Percentiles rank a stretch among this genome's conserved stretches.
Evolutionary conservation across 2,113 vertebrate species (phyloP).

Genomic region (Ploceus nigricollis): DNA sequence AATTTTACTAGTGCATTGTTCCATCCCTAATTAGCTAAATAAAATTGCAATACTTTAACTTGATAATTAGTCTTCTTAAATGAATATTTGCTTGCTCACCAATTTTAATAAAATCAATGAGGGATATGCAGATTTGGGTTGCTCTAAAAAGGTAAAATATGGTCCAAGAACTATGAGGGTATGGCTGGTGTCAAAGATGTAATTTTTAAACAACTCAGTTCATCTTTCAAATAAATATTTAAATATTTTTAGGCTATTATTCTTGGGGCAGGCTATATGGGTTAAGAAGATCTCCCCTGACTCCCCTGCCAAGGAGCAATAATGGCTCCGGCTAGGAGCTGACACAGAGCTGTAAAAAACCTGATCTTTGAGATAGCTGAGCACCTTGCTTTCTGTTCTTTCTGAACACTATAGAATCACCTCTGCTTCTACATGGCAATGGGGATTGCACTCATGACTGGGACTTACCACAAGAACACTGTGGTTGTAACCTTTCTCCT

Average conservation of each 20-base stretch:
- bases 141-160: neutral
- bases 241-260: neutral
- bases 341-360: neutral
- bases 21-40: constrained; percentile 22
- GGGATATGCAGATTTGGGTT: neutral
- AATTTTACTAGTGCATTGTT: constrained; percentile 18
- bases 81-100: constrained; percentile 16
- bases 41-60: neutral
- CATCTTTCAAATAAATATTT: neutral
- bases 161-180: neutral
- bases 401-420: neutral
- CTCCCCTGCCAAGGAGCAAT: neutral
- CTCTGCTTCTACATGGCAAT: neutral
- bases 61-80: neutral
- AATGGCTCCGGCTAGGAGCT: neutral
- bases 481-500: neutral
- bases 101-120: constrained; percentile 7
- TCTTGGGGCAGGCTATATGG: neutral
- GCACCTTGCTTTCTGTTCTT: neutral
- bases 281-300: neutral
- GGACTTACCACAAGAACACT: neutral
- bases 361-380: neutral
- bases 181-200: neutral
- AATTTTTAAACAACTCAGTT: neutral
- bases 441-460: rapidly evolving